Evolutionary conservation across 1,140 invertebrate genomes (phyloP), one percentile per base, ranked within the genome.

Genomic region (Rhagoletis pomonella): DNA sequence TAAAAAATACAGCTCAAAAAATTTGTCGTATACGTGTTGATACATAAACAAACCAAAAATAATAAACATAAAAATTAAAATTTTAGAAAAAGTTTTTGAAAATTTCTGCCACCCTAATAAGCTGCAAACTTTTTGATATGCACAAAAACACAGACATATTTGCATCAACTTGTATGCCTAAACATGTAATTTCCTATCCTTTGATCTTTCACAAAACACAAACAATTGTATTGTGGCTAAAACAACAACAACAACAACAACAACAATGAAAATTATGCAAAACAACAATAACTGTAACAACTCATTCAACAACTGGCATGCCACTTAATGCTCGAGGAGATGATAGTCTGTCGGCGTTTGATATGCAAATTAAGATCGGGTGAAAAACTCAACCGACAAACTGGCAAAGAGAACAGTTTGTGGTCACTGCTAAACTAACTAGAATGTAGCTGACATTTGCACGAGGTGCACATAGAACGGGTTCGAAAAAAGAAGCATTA

Each of bases 131-230:
- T 7, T 17, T n/a, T 64, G 60, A 3, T n/a, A 17, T 4, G 60
- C 17, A 64, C 2, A 64, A 19, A 19, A 1, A 64, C 19, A 67
- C 64, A 14, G 5, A 55, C 50, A 55, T 55, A 2, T 10, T 55
- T 55, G 10, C 10, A 10, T 29, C 29, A 7, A 55, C 17, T 62
- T 62, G 17, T 12, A 62, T 62, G 39, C 42, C 17, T 44, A 44
- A 73, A 73, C 42, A 73, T 73, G 67, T 39, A 17, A 73, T 73
- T 73, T 73, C 42, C 39, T 47, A 73, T 47, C 42, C 67, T 73
- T 44, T 73, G 67, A 73, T 44, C 67, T n/a, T 5, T 4, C 42
- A 4, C 17, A 10, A 47, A 47, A 73, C 60, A 73, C 42, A 73
- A 73, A 47, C 67, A 44, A 47, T 73, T 73, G 44, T 44, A 47